These are phyloP conservation scores for Zelostemma sp. DNA, from an alignment of 1,140 invertebrate species.

Conservation along the genomic window DNA sequence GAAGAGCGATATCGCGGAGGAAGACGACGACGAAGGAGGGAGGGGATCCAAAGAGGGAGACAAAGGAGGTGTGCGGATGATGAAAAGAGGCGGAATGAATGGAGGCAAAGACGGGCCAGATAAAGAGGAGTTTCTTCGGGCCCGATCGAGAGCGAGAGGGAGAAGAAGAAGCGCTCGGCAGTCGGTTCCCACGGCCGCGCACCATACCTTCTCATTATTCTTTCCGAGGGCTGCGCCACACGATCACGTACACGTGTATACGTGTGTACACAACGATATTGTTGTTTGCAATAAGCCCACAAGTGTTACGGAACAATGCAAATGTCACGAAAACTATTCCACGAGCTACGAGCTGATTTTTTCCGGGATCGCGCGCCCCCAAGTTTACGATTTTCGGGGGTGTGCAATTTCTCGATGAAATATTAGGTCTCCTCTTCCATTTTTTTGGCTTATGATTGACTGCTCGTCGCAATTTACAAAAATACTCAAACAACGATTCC, in stretches of 20 bases:
- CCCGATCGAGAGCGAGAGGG: constrained; percentile 25
- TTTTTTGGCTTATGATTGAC: too few relatives aligned
- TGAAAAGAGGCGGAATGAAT: constrained; percentile 28
- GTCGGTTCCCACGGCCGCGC: constrained; percentile 59
- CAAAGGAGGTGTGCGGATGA: constrained; percentile 22
- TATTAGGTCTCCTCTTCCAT: too few relatives aligned
- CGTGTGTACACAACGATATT: constrained; percentile 14
- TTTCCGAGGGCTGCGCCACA: constrained; percentile 10
- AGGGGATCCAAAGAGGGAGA: constrained; percentile 12
- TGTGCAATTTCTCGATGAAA: too few relatives aligned
- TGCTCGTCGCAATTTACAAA: too few relatives aligned
- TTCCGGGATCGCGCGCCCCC: too few relatives aligned
- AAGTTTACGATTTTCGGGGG: too few relatives aligned
- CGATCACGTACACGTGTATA: constrained; percentile 31
- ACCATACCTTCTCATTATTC: constrained; percentile 55
- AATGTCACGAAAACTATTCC: background rate
- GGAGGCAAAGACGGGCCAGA: constrained; percentile 11
- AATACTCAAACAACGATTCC: too few relatives aligned
- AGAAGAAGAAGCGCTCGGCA: constrained; percentile 34
- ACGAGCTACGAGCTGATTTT: too few relatives aligned
- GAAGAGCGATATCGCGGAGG: constrained; percentile 11
- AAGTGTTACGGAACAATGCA: constrained; percentile 7
- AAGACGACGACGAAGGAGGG: constrained; percentile 16
- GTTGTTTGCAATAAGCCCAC: constrained; percentile 1
- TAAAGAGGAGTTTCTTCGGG: constrained; percentile 16